Base-by-base conservation (phyloP, 37 sponge, comb jelly and placozoan species). In the Bolinopsis microptera region DNA sequence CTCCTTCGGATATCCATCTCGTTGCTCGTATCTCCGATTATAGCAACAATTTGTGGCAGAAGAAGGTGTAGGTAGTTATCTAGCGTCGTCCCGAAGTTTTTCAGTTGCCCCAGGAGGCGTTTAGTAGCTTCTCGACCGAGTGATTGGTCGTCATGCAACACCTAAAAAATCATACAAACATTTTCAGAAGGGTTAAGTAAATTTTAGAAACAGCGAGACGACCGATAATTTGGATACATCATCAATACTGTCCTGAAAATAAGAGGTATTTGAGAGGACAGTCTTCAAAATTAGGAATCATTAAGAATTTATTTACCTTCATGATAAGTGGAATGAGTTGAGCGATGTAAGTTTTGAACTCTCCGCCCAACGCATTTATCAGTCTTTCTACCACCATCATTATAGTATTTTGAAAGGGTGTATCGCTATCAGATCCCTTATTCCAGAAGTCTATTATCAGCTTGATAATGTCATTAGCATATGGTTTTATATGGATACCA, bases 31-130 rank as follows among this genome's bases (percentile, higher is more conserved):
- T 83, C 76, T 35, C 95, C 95, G 92, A 96, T 96, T 23, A 95
- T 93, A 77, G 96, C 95, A 38, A 98, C 96, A 34, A 98, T 95
- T 3, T 96, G 96, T 23, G 97, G 97, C 24, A 98, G 88, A 35
- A 98, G 94, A 33, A 98, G 92, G 76, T 98, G 97, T 39, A 98
- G 96, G 77, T 95, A 98, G 93, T 97, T 96, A 68, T 98, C 98
- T 22, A 98, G 93, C 83, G 95, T 98, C 32, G 97, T 83, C 0
- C 98, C 97, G 95, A 98, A 97, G 92, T 93, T 94, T 76, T 95
- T 95, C 1, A 98, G 94, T 25, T 97, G 97, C 69, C 69, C 92
- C 86, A 98, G 83, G 5, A 80, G 35, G 3, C 35, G 82, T 13
- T 80, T 80, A 23, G 82, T 80, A 24, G 82, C 82, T 30, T 80